Percentiles rank a stretch among this genome's conserved stretches.
Evolutionary conservation across 2,113 vertebrate genomes (phyloP).

Genomic region (Cephalopholis sonnerati): DNA sequence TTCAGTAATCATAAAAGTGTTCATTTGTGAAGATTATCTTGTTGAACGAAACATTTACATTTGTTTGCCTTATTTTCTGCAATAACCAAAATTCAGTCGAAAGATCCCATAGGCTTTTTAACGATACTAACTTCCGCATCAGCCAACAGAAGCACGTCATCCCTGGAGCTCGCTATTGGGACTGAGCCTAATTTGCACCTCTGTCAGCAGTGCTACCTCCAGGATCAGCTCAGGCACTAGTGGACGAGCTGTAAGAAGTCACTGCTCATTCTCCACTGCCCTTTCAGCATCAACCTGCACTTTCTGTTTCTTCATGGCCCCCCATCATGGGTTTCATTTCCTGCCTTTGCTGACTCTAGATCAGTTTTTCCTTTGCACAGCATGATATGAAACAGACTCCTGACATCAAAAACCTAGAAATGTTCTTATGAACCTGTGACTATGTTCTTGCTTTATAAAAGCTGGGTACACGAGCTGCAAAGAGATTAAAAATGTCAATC

Average conservation of each 20-base stretch:
- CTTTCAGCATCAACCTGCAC: slow-evolving; percentile 3
- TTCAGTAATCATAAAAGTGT: too few relatives aligned
- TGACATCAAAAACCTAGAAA: slow-evolving; percentile 17
- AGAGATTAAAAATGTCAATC: slow-evolving; percentile 57
- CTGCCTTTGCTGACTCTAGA: slow-evolving; percentile 18
- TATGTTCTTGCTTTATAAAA: slow-evolving; percentile 22
- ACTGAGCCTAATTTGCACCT: too few relatives aligned
- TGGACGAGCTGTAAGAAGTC: background rate
- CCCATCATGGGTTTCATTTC: slow-evolving; percentile 10
- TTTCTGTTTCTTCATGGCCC: slow-evolving; percentile 1
- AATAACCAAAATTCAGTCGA: too few relatives aligned
- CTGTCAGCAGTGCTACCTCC: too few relatives aligned
- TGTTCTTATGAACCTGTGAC: slow-evolving; percentile 15
- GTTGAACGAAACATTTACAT: too few relatives aligned
- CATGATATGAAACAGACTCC: slow-evolving; percentile 22
- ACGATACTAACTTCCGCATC: too few relatives aligned
- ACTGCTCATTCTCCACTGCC: background rate
- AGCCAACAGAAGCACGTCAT: too few relatives aligned
- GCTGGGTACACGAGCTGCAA: slow-evolving; percentile 17
- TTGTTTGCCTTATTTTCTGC: too few relatives aligned
- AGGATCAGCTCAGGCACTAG: background rate
- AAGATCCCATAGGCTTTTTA: too few relatives aligned
- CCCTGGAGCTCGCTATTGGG: too few relatives aligned
- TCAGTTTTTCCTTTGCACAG: slow-evolving; percentile 9
- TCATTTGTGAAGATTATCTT: too few relatives aligned